Evolutionary conservation across 2,113 vertebrate genomes (phyloP), one percentile per base, ranked within the genome.

Genomic region (Crotalus helleri): DNA sequence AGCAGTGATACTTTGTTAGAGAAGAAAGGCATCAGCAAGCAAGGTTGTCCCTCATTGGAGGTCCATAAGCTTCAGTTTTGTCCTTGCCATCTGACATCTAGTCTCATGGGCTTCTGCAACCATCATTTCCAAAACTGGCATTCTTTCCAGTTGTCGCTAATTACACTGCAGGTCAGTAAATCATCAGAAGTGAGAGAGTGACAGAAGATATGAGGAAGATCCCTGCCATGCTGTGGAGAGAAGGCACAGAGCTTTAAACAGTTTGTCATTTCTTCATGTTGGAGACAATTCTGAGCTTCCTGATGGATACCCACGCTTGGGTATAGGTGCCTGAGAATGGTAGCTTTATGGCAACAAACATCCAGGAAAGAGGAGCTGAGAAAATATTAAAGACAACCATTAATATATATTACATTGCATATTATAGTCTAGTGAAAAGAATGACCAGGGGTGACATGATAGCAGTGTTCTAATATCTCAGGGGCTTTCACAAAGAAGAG

Each of bases 91-190:
- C 94, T 97, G 96, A 94, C 85, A 26, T 55, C n/a, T 64, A 24
- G 85, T 92, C 94, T 96, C 95, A 13, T 53, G 55, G 54, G 88
- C 88, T 95, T 92, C 93, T 87, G 51, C 5, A 59, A 90, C 93
- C 86, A 94, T 85, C 94, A 94, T 93, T 91, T 94, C 94, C 17
- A n/a, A 94, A 87, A 91, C 95, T 95, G 96, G 96, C 95, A 94
- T 94, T 92, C 93, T 91, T 95, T 97, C 96, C 95, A 94, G 55
- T 96, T 95, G 94, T 93, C 92, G 93, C 96, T 96, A 96, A 97
- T 97, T 95, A 93, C 90, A 93, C 57, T 93, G 96, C 96, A 93
- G 95, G 94, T 95, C 92, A 2, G 95, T 96, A 97, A 95, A 96
- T 96, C 95, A 95, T 95, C 54, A 55, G 90, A 57, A 90, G 87